Evolutionary conservation across 2,888 invertebrate species (phyloP).

Genomic region (Timema cristinae): DNA sequence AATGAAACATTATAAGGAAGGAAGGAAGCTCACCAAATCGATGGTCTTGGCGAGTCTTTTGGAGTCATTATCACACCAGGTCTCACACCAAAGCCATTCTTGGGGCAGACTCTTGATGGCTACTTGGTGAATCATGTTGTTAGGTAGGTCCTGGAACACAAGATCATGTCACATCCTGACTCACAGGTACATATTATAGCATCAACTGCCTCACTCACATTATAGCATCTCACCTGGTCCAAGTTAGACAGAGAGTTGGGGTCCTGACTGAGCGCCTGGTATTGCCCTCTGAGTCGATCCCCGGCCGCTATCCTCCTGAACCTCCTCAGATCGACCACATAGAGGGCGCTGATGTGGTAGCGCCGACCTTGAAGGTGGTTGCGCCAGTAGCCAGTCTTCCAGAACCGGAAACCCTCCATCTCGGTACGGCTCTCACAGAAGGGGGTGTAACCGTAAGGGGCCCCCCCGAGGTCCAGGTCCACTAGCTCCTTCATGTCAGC

Average conservation of each 20-base stretch:
- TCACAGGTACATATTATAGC: neutral
- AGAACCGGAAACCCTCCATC: conserved; percentile 99
- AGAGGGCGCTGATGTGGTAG: conserved; percentile 95
- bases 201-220: neutral
- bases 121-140: conserved; percentile 99
- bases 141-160: conserved; percentile 83
- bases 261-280: conserved; percentile 98
- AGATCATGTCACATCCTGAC: neutral
- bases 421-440: conserved; percentile 97
- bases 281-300: conserved; percentile 94
- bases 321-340: conserved; percentile 94
- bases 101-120: conserved; percentile 97
- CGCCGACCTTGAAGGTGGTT: conserved; percentile 92
- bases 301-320: conserved; percentile 98
- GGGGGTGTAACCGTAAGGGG: conserved; percentile 97
- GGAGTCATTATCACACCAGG: conserved; percentile 93
- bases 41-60: conserved; percentile 94
- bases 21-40: conserved; percentile 70
- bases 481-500: conserved; percentile 90
- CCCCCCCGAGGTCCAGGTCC: conserved; percentile 87
- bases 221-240: conserved; percentile 55
- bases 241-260: conserved; percentile 97
- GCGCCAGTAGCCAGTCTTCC: conserved; percentile 99
- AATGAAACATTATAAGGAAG: conserved; percentile 2
- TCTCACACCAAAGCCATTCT: conserved; percentile 99